Evolutionary conservation across 2,888 invertebrate genomes (phyloP), one percentile per base, ranked within the genome.

Genomic region (Phortica okadai): DNA sequence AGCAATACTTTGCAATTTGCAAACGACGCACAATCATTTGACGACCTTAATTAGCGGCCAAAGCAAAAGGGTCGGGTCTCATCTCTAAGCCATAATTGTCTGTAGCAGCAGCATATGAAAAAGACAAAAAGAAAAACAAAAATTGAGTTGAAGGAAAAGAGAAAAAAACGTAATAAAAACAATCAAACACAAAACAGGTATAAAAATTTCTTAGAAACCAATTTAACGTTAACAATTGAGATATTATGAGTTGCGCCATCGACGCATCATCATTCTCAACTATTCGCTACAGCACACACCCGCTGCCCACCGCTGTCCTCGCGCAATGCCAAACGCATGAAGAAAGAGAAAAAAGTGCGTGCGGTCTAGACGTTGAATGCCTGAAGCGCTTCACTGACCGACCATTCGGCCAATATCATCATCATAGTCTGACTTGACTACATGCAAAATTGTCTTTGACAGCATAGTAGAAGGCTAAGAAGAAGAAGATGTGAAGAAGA

Each of bases 31-130:
- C 42, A 79, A 77, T 67, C 73, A 82, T 80, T 80, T 76, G 67
- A 74, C 70, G 81, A 86, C 89, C 88, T 87, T 89, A 89, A 89
- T 89, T 89, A 89, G 82, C 88, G 80, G 84, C 76, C 58, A 73
- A 33, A 67, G 67, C 14, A 54, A 78, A 79, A 78, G 79, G 50
- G 25, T 59, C 16, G 59, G 59, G 59, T 33, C 33, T 73, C 8
- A 1, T n/a, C 41, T 72, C 54, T 25, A 62, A 62, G 62, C 62
- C 8, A 10, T 25, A 62, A 62, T 25, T 25, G 25, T 62, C 7
- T 25, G 8, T 50, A 6, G 14, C 6, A 6, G 25, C 6, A 6
- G 25, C 33, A 62, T 11, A 50, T 33, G 14, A 50, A 50, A 50
- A 50, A 50, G 50, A 50, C 8, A 6, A 50, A 2, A 50, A n/a